phyloP scores from a whole-genome alignment of 2,113 vertebrate genomes.

The Calypte anna region DNA sequence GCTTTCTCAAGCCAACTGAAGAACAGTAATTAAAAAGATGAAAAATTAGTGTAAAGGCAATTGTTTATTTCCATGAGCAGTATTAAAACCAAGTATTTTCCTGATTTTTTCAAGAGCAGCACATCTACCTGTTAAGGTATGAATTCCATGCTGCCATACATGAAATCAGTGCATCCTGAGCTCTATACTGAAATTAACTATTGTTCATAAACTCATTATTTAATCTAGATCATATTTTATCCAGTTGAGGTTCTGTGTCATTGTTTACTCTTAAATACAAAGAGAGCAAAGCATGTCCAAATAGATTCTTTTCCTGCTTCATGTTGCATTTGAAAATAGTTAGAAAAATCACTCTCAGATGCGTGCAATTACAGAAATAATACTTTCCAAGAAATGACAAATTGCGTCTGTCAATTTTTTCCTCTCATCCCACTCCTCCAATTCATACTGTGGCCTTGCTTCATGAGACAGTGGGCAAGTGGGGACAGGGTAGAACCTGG shows the following conservation, averaged over 20 bases:
- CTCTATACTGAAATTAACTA: background rate
- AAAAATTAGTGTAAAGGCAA: background rate
- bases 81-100: background rate
- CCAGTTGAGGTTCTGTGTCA: too few species aligned
- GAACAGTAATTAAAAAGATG: background rate
- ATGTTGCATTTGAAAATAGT: background rate
- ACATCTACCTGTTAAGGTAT: background rate
- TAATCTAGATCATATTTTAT: background rate
- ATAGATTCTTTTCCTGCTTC: background rate
- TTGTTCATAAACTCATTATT: background rate
- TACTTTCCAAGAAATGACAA: background rate
- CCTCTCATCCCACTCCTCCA: accelerated
- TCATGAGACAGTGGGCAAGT: background rate
- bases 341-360: background rate
- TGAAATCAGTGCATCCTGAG: background rate
- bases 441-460: accelerated
- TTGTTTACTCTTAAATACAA: background rate
- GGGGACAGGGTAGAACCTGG: background rate
- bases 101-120: background rate
- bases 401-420: background rate
- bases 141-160: background rate
- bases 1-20: background rate
- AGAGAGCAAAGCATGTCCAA: background rate
- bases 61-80: background rate
- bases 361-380: background rate